Base-by-base conservation (phyloP, 2,113 vertebrate genomes). In the Strix uralensis region DNA sequence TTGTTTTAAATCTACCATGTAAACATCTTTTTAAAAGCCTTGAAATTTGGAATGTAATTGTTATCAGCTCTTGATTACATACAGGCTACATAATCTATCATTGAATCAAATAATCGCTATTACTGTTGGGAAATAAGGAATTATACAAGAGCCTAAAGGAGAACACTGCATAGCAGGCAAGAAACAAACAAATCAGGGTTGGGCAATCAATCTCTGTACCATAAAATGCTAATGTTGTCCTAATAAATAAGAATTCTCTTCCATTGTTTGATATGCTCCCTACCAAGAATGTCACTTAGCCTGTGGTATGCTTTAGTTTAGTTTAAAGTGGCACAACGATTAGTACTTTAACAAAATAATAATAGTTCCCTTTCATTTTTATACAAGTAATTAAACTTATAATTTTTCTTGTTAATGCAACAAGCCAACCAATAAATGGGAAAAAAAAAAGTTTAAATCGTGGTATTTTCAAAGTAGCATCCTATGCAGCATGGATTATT, bases 341-440 rank as follows among this genome's bases (percentile, higher is more conserved):
- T 86, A 96, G 29, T 23, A 30, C 10, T 91, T 83, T 66, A 77
- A 34, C 42, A 95, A 96, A 94, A 77, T 79, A 94, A 81, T 86
- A 86, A 90, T 63, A 61, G 13, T 82, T 97, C 34, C 55, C 80
- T 78, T 97, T 97, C 23, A 94, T 97, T 98, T 97, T 97, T 92
- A 94, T 96, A 89, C 96, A 98, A 95, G 71, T 90, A 96, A 97
- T 98, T 94, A 97, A 97, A 96, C 11, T 95, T 87, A 96, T 83
- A 65, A 46, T 38, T 72, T 95, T 97, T 92, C 86, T 81, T 96
- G 42, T 88, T 97, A 81, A 84, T 75, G 36, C 16, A 97, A 89
- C 58, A 95, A 97, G 20, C 30, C 89, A 96, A 97, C 44, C 71
- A 96, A 90, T 89, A 96, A 96, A 94, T 92, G 47, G 52, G 9